phyloP scores from a whole-genome alignment of 2,888 invertebrate genomes.

The Hermaeophaga mercurialis region DNA sequence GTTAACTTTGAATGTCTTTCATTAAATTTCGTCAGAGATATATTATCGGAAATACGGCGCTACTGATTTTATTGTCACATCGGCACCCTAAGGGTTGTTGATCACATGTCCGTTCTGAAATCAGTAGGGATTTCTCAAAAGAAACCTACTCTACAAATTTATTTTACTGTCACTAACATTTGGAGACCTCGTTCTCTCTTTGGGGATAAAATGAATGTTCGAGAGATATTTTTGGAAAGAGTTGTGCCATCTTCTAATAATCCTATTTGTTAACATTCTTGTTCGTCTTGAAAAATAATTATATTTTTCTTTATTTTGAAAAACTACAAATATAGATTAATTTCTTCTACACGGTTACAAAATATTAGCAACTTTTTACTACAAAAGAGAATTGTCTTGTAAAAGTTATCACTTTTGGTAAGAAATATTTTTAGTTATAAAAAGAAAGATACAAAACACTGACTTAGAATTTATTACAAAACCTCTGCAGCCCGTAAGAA shows the following conservation, averaged over 20 bases:
- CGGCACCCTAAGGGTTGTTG: slow-evolving; percentile 30
- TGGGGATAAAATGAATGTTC: slow-evolving; percentile 14
- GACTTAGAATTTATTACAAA: no score
- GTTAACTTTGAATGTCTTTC: no score
- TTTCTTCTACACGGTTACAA: no score
- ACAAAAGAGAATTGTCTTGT: no score
- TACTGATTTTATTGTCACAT: slow-evolving; percentile 28
- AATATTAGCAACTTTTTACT: no score
- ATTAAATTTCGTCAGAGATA: no score
- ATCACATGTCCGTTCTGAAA: slow-evolving; percentile 40
- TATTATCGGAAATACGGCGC: slow-evolving; percentile 1
- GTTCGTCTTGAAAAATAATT: not conserved
- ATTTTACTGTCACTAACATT: slow-evolving; percentile 42
- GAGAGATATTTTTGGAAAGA: slow-evolving; percentile 14
- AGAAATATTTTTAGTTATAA: no score
- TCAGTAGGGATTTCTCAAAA: slow-evolving; percentile 41
- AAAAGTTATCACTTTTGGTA: no score
- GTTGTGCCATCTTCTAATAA: slow-evolving; percentile 13
- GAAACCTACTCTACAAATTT: slow-evolving; percentile 46
- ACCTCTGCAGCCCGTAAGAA: no score
- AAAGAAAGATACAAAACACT: no score
- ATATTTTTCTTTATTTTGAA: no score
- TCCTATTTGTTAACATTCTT: slow-evolving; percentile 10
- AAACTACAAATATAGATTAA: no score
- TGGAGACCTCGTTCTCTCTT: slow-evolving; percentile 25